phyloP scores from a whole-genome alignment of 1,140 invertebrate genomes.

The Microplitis mediator region DNA sequence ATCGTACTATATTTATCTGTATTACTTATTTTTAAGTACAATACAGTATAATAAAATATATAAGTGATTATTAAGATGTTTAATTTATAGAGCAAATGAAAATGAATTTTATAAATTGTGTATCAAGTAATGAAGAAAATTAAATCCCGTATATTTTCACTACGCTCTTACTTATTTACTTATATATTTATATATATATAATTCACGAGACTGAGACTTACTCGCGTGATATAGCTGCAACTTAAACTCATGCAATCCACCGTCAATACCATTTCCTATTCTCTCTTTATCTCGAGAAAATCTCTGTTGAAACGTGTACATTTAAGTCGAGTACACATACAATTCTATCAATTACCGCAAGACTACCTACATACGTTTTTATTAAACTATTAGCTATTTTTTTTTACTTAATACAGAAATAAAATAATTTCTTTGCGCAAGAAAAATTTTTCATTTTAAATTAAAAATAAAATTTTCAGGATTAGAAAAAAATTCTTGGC shows the following conservation, averaged over 20 bases:
- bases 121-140: background rate
- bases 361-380: background rate
- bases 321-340: background rate
- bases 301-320: background rate
- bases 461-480: no score
- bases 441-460: no score
- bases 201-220: conserved; percentile 19
- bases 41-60: no score
- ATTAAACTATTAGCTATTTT: background rate
- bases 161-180: background rate
- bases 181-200: background rate
- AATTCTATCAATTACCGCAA: background rate
- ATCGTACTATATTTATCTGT: no score
- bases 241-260: conserved; percentile 14
- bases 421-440: no score
- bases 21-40: no score
- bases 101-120: background rate
- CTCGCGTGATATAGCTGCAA: background rate
- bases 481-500: no score
- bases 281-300: conserved; percentile 18
- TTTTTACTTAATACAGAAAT: no score
- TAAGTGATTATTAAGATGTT: no score
- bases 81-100: no score
- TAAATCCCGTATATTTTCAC: background rate
- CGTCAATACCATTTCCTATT: conserved; percentile 32